A percentile compares a stretch with the other conserved stretches of the same genome.
phyloP scores from a whole-genome alignment of 1,140 invertebrate genomes.

The Phocides pigmalion region DNA sequence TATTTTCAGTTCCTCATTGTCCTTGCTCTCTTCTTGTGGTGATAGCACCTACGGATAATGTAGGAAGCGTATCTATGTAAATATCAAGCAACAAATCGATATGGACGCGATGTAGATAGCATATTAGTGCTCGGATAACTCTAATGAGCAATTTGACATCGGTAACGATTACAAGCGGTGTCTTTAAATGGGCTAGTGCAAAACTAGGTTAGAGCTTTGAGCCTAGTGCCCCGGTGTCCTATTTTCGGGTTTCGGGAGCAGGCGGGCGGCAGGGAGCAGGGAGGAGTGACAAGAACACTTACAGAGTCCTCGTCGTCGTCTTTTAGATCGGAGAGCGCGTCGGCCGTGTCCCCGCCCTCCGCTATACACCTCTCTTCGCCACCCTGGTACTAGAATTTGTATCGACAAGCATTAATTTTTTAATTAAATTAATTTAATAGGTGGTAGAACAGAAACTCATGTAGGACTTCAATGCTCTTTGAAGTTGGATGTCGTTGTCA shows the following conservation, averaged over 20 bases:
- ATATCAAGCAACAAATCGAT: slow-evolving; percentile 64
- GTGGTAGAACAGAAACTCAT: no score
- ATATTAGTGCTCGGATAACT: slow-evolving; percentile 42
- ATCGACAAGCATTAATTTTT: slow-evolving; percentile 1
- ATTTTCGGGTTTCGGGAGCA: slow-evolving; percentile 57
- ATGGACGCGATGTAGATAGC: slow-evolving; percentile 52
- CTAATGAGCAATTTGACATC: slow-evolving; percentile 42
- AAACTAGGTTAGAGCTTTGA: slow-evolving; percentile 47
- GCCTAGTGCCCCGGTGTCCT: slow-evolving; percentile 71
- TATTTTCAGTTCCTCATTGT: slow-evolving; percentile 72
- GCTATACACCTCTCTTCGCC: slow-evolving; percentile 63
- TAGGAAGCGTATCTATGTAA: slow-evolving; percentile 71
- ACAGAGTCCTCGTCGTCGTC: slow-evolving; percentile 80
- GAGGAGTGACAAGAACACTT: slow-evolving; percentile 63
- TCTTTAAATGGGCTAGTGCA: slow-evolving; percentile 45
- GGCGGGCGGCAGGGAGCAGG: slow-evolving; percentile 37
- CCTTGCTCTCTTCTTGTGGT: slow-evolving; percentile 75
- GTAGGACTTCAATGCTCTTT: no score
- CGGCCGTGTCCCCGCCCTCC: slow-evolving; percentile 61
- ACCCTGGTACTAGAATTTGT: slow-evolving; percentile 59
- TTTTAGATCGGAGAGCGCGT: slow-evolving; percentile 73
- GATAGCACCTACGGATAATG: slow-evolving; percentile 77
- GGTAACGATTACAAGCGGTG: slow-evolving; percentile 38
- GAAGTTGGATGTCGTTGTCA: no score
- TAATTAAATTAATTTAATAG: no score